Conservation (phyloP, 2,113 vertebrate genomes). For the Ceyx melanurus region DNA sequence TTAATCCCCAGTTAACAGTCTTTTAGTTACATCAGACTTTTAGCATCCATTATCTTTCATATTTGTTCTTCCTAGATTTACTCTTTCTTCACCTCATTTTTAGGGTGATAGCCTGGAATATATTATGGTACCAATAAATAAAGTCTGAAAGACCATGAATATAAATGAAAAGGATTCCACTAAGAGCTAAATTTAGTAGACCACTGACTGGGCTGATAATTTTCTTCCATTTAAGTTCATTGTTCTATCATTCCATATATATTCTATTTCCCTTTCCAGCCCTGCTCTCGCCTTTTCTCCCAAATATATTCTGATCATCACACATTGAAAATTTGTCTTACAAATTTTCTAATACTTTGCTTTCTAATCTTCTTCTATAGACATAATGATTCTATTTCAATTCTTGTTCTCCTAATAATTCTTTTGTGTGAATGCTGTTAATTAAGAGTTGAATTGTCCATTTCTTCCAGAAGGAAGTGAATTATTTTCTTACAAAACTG, state of each 20-base stretch:
- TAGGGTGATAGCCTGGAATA: background rate
- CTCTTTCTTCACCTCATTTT: background rate
- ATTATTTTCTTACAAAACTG: background rate
- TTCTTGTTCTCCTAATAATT: slow-evolving; percentile 14
- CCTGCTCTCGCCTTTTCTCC: background rate
- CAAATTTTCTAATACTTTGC: background rate
- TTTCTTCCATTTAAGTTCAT: slow-evolving; percentile 39
- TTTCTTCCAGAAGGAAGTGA: background rate
- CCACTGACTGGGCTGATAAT: slow-evolving; percentile 10
- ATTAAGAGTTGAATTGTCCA: slow-evolving; percentile 3
- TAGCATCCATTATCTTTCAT: background rate
- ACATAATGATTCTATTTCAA: slow-evolving; percentile 37
- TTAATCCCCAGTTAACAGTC: background rate
- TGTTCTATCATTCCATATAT: slow-evolving; percentile 42
- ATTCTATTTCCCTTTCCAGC: slow-evolving; percentile 20
- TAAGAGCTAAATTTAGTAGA: slow-evolving; percentile 48
- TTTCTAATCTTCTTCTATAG: slow-evolving; percentile 22
- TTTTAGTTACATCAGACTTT: background rate
- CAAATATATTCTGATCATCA: slow-evolving; percentile 3
- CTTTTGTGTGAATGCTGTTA: slow-evolving; percentile 15
- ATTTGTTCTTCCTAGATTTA: background rate
- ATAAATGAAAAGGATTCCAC: slow-evolving; percentile 18
- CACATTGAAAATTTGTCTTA: slow-evolving; percentile 18
- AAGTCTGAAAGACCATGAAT: background rate
- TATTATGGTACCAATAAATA: background rate